phyloP scores from a whole-genome alignment of 1,140 invertebrate genomes.

The Venustaconcha ellipsiformis region DNA sequence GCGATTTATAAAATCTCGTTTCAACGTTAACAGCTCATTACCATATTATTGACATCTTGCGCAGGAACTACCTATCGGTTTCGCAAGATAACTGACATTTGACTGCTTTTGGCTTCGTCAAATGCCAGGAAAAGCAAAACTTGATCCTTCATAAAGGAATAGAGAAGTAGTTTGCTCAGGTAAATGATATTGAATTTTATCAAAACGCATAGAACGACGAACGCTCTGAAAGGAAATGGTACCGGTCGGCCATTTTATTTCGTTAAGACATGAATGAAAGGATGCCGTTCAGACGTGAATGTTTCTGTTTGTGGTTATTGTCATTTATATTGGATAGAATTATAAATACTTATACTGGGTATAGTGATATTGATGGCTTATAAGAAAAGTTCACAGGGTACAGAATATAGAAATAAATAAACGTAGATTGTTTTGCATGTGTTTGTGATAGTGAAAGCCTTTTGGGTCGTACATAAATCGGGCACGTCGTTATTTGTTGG shows the following conservation, averaged over 20 bases:
- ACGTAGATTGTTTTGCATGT: too few species aligned
- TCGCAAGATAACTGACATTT: not conserved
- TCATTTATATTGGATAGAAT: too few species aligned
- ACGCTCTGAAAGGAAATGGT: not conserved
- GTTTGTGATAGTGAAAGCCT: too few species aligned
- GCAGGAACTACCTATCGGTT: not conserved
- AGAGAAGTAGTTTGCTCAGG: not conserved
- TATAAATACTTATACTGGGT: too few species aligned
- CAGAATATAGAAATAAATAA: too few species aligned
- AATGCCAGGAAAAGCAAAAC: not conserved
- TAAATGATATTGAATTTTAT: not conserved
- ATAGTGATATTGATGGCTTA: too few species aligned
- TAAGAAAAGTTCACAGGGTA: too few species aligned
- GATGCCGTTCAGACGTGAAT: too few species aligned
- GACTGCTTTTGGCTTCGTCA: not conserved
- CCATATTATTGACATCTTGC: constrained; percentile 29
- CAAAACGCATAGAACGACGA: not conserved
- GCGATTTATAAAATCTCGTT: constrained; percentile 20
- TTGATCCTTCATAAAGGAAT: not conserved
- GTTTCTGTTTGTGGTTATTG: too few species aligned
- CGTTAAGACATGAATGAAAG: too few species aligned
- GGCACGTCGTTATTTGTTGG: too few species aligned
- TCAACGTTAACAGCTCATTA: constrained; percentile 38
- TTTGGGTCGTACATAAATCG: too few species aligned
- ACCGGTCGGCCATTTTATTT: not conserved